Percentiles rank a stretch among this genome's conserved stretches.
phyloP scores from a whole-genome alignment of 1,140 invertebrate genomes.

The Aphelinus atriplicis region DNA sequence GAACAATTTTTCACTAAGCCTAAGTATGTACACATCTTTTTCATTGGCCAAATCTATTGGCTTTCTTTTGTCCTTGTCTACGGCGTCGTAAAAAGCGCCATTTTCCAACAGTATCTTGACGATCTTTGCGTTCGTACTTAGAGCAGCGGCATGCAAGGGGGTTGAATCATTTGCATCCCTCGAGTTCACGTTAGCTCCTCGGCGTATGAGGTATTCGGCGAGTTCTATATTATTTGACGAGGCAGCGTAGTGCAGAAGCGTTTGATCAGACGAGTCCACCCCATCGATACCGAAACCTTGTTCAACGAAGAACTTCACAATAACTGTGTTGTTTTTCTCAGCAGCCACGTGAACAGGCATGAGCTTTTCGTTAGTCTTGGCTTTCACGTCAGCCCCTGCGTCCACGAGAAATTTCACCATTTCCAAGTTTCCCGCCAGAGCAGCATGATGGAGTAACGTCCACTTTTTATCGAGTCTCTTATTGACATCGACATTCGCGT shows the following conservation, averaged over 20 bases:
- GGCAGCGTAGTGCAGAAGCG: constrained; percentile 1
- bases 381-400: constrained; percentile 3
- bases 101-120: constrained; percentile 1
- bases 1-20: constrained; percentile 2
- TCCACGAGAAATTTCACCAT: constrained; percentile 3
- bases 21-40: neutral
- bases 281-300: neutral
- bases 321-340: neutral
- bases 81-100: constrained; percentile 11
- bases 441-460: constrained; percentile 3
- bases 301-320: neutral
- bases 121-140: neutral
- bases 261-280: neutral
- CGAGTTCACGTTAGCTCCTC: constrained; percentile 15
- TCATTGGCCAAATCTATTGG: neutral
- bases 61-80: neutral
- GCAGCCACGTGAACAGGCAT: neutral
- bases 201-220: constrained; percentile 11
- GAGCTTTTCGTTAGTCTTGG: neutral
- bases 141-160: constrained; percentile 3
- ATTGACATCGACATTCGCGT: constrained; percentile 5
- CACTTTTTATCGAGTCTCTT: neutral
- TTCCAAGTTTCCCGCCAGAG: neutral
- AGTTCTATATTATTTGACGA: neutral
- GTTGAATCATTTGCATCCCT: neutral